These are phyloP conservation scores for Troglohyphantes excavatus DNA, from an alignment of 2,888 invertebrate genomes.

Conservation along the genomic window DNA sequence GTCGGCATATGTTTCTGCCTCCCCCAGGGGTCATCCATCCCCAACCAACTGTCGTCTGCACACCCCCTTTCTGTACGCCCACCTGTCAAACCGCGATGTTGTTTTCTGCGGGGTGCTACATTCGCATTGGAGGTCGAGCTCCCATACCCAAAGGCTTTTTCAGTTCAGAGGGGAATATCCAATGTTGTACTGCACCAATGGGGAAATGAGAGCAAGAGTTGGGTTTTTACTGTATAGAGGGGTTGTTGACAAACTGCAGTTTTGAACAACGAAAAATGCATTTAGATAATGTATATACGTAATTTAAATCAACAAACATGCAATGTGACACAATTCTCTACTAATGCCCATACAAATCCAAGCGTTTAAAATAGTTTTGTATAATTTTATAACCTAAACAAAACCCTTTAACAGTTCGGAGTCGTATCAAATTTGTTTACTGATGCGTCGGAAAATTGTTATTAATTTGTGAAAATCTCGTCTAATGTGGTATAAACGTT, in stretches of 20 bases:
- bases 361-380: too few species aligned
- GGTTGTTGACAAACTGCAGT: not conserved
- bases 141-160: not conserved
- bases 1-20: conserved; percentile 57
- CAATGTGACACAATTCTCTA: too few species aligned
- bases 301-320: too few species aligned
- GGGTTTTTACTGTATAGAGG: not conserved
- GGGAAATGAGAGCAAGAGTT: not conserved
- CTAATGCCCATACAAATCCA: too few species aligned
- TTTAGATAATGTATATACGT: too few species aligned
- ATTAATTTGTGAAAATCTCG: too few species aligned
- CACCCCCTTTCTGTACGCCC: conserved; percentile 55
- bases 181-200: conserved; percentile 52
- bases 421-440: too few species aligned
- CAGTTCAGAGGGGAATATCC: not conserved
- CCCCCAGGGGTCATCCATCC: conserved; percentile 50
- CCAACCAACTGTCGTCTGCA: conserved; percentile 27
- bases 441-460: too few species aligned
- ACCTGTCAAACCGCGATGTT: conserved; percentile 53
- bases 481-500: too few species aligned
- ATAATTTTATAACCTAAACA: too few species aligned
- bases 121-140: conserved; percentile 14
- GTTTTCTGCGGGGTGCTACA: not conserved
- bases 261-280: not conserved
- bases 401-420: too few species aligned